Base-by-base conservation (phyloP, 1,140 invertebrate genomes). In the Coptotermes formosanus region DNA sequence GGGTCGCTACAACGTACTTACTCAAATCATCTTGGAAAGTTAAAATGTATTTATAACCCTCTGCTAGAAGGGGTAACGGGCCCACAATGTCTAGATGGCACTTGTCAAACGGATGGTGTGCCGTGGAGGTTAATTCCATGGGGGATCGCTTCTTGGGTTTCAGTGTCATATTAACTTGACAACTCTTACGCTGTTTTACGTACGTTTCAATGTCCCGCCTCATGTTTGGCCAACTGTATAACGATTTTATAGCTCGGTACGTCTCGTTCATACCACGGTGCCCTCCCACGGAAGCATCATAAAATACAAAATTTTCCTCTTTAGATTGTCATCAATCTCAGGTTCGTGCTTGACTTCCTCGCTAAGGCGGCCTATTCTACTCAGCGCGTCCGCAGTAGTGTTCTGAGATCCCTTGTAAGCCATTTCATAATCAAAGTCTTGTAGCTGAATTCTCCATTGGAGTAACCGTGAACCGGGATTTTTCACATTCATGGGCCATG, bases 401-500 rank as follows among this genome's bases (percentile, higher is more conserved):
- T 87, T 86, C 3, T 9, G 4, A 30, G 23, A 55, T 14, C 87
- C 87, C 85, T 88, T 87, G 85, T 91, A 89, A 21, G 84, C 81
- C 21, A 91, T 88, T 55, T 89, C 75, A 85, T 89, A 89, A 59
- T 89, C 84, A 86, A 89, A 91, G 12, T 88, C 88, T 87, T 90
- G 89, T 32, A 91, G 75, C 44, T 87, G 52, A 19, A 91, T 38
- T 32, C 87, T 44, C 90, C 90, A 91, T 45, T 90, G 85, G 1
- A 88, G 87, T 25, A 91, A 83, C 83, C 90, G 59, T 81, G 87
- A 87, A 0, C 83, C 87, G 30, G 87, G 87, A 69, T 90, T 88
- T 84, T 89, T 91, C 0, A 90, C 88, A 11, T 88, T 87, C n/a
- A 87, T 85, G 4, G 91, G 84, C 88, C 89, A 92, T 38, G 83